Base-by-base conservation (phyloP, 2,113 vertebrate species). In the Hyperopisus bebe region DNA sequence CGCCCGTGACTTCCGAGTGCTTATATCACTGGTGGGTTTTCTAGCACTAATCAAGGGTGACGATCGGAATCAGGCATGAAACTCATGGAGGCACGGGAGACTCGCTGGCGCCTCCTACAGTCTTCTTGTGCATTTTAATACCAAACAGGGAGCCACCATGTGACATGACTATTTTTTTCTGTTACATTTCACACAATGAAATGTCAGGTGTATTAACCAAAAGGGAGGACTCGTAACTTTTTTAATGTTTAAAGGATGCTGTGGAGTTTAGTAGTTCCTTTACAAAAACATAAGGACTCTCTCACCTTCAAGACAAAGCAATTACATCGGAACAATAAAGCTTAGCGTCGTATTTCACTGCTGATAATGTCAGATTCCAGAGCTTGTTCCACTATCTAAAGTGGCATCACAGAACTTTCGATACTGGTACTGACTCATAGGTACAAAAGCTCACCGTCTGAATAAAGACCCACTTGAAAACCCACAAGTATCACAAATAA, bases 351-450 rank as follows among this genome's bases (percentile, higher is more conserved):
- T 19, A 39, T 42, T 80, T 80, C 31, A 42, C 35, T 31, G 62
- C 62, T 70, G n/a, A 89, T 92, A 91, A 89, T 92, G 91, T 51
- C 92, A 24, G 92, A 90, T 93, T 92, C 91, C 93, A 93, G 92
- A 93, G 90, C 89, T 91, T 93, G 1, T 31, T 31, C n/a, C 10
- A 31, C 91, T 89, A 89, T 93, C 91, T 92, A 93, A 93, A 92
- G 88, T 91, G 83, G 82, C 91, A 89, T 93, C 91, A 91, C 89
- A 92, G 92, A 94, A 91, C 92, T 93, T 90, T 90, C 62, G 90
- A 91, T 88, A 92, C 91, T 91, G 94, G 93, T 94, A 95, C 94
- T 48, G 44, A 86, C 13, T 86, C 3, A 11, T 39, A 53, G 85
- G 27, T 87, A 55, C 15, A n/a, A 3, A 87, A 86, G 27, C 27